Percentiles rank a stretch among this genome's conserved stretches.
Conservation (phyloP, 2,888 invertebrate genomes). For the Stenchaetothrips biformis region DNA sequence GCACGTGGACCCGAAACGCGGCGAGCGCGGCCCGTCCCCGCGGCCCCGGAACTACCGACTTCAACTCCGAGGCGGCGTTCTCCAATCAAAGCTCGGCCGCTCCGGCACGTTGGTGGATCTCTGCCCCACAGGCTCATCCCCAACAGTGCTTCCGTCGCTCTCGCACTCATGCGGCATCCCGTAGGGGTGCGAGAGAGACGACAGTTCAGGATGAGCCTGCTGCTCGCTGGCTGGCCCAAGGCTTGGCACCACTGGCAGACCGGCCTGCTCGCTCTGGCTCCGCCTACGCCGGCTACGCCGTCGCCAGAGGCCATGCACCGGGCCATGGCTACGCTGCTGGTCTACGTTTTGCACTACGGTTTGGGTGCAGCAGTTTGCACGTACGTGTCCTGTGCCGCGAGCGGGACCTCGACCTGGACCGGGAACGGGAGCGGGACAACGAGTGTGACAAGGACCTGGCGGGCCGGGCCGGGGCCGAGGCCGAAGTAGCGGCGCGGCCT, state of each 20-base stretch:
- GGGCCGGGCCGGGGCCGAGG: not conserved
- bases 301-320: not conserved
- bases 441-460: constrained; percentile 2
- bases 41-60: too few species aligned
- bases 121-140: too few species aligned
- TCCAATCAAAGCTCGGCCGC: too few species aligned
- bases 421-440: constrained; percentile 18
- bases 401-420: not conserved
- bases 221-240: not conserved
- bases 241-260: not conserved
- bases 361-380: not conserved
- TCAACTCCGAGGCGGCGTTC: too few species aligned
- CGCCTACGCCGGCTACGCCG: not conserved
- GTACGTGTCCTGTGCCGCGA: not conserved
- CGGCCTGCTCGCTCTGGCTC: not conserved
- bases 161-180: too few species aligned
- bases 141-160: too few species aligned
- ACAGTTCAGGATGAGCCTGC: too few species aligned
- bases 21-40: too few species aligned
- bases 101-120: too few species aligned
- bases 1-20: too few species aligned
- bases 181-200: too few species aligned
- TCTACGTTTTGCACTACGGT: not conserved
- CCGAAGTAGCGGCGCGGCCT: not conserved
- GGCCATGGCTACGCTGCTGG: too few species aligned